These are phyloP conservation scores for Linepithema humile DNA, from an alignment of 1,140 invertebrate genomes.

Conservation along the genomic window DNA sequence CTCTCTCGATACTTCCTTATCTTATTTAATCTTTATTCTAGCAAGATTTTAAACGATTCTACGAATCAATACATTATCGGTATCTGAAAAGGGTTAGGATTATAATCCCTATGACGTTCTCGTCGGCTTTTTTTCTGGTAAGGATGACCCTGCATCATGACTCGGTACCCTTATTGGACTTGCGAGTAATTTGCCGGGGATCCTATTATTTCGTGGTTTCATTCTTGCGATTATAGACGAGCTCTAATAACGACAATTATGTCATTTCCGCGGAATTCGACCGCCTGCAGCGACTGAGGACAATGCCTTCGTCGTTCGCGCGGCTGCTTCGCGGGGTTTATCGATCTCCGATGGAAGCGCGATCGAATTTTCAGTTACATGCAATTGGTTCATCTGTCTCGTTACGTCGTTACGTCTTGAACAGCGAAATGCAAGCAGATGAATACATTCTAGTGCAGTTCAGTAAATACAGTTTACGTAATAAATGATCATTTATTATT, in stretches of 20 bases:
- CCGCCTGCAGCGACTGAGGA: conserved; percentile 71
- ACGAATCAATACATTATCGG: not conserved
- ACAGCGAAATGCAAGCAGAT: not conserved
- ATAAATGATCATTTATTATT: not conserved
- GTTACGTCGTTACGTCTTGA: not conserved
- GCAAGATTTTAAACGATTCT: not conserved
- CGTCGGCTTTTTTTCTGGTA: not conserved
- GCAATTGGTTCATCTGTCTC: not conserved
- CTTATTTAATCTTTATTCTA: not conserved
- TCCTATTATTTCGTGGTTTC: conserved; percentile 74
- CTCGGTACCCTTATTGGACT: conserved; percentile 55
- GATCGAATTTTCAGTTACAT: not conserved
- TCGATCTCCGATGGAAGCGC: not conserved
- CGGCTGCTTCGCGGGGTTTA: conserved; percentile 7
- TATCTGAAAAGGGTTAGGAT: not conserved
- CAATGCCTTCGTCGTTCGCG: conserved; percentile 71
- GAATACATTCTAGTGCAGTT: not conserved
- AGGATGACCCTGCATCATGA: conserved; percentile 56
- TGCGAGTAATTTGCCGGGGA: conserved; percentile 80
- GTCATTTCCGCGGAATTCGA: conserved; percentile 80
- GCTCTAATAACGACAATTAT: conserved; percentile 83
- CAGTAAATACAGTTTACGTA: not conserved
- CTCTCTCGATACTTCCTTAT: not conserved
- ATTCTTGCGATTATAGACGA: conserved; percentile 79
- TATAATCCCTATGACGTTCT: not conserved